Base-by-base conservation (phyloP, 2,113 vertebrate genomes). In the Sylvilagus bachmani region DNA sequence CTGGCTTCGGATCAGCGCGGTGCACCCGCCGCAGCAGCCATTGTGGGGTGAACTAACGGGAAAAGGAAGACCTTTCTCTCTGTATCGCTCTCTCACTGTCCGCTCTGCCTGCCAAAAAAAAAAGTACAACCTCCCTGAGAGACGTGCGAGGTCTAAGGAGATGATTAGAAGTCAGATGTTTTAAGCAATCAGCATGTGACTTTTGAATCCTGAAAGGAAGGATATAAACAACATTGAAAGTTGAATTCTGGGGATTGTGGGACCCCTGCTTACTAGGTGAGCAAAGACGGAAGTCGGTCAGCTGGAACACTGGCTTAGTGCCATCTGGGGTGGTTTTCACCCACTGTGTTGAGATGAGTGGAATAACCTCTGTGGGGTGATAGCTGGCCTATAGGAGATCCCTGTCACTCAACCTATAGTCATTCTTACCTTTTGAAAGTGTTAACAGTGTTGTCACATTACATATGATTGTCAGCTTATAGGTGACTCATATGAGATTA, bases 301-400 rank as follows among this genome's bases (percentile, higher is more conserved):
- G 14, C 44, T 4, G 2, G 77, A 55, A 19, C 33, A 3, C 21
- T 75, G 12, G 38, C 13, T 24, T 10, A 51, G 19, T 29, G 11
- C n/a, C 5, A 3, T 69, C 21, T 1, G 6, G 13, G 27, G 19
- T 31, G 33, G 7, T n/a, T 74, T 74, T 21, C 6, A 17, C 3
- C 22, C 8, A 3, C 16, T 5, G 2, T 31, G 24, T 3, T 33
- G 44, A 51, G 53, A 13, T 3, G 27, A 4, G 14, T 27, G 67
- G 51, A 31, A 7, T 4, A 22, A 16, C 1, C 24, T 25, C 75
- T 4, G 0, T 0, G 6, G 17, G 7, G 27, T 5, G 1, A 13
- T 3, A 25, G 4, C 49, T 14, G 4, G 3, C 19, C 62, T 25
- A 2, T 3, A 3, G 21, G 24, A 25, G 44, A 6, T 6, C 0